Evolutionary conservation across 2,797 vertebrate genomes (phyloP).

Genomic region (Scolopax bukidnonensis): DNA sequence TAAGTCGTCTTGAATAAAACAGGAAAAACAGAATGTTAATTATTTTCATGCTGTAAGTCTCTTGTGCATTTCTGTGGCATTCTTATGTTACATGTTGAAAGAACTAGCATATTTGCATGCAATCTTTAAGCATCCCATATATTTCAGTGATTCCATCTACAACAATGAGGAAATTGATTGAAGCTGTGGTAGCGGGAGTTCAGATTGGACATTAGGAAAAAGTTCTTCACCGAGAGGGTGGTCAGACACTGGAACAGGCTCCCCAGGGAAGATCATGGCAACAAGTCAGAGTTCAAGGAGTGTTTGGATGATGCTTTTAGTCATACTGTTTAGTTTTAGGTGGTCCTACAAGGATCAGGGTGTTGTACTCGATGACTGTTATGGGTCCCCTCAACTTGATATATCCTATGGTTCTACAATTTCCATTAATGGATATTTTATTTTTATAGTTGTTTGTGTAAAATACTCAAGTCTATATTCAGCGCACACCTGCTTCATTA

Average conservation of each 20-base stretch:
- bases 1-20: not conserved
- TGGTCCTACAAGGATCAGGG: not conserved
- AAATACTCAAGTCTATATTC: not conserved
- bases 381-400: not conserved
- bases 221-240: not conserved
- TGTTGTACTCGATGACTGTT: not conserved
- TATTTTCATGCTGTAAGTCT: not conserved
- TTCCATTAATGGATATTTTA: not conserved
- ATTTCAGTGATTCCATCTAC: not conserved
- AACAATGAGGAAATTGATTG: not conserved
- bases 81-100: not conserved
- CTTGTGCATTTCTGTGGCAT: not conserved
- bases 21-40: not conserved
- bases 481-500: not conserved
- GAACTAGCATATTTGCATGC: not conserved
- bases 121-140: not conserved
- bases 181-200: not conserved
- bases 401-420: not conserved
- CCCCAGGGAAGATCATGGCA: not conserved
- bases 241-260: not conserved
- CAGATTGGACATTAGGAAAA: not conserved
- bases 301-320: fast-evolving
- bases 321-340: not conserved
- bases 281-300: not conserved
- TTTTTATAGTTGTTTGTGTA: not conserved